Evolutionary conservation across 2,797 vertebrate genomes (phyloP), one percentile per base, ranked within the genome.

Genomic region (Pygocentrus nattereri): DNA sequence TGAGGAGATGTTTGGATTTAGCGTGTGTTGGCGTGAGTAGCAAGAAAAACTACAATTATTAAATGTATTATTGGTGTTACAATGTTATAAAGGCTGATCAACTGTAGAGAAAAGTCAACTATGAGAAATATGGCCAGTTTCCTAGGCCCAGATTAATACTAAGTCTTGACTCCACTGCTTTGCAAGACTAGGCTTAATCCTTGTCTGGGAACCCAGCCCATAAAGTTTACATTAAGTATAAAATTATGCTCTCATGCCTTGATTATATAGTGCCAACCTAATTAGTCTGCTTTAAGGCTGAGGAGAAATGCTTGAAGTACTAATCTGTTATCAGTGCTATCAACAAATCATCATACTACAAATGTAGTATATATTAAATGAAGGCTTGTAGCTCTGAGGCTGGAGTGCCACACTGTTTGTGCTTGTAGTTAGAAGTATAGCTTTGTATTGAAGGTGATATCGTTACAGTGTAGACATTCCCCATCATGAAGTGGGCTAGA

Each of bases 191-290:
- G 41, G 11, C n/a, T n/a, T n/a, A n/a, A n/a, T n/a, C n/a, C n/a
- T n/a, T n/a, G n/a, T n/a, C n/a, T n/a, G n/a, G n/a, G n/a, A n/a
- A n/a, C n/a, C n/a, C n/a, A 85, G 75, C 0, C 1, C 72, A 47
- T 81, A 73, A 88, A 87, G 85, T 89, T 92, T 89, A 90, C 82
- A 91, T 85, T 86, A 85, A 80, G 80, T 85, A 86, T 68, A 76
- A 19, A 78, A 79, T 58, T 18, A 54, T 21, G 18, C 19, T 61
- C 56, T 62, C 2, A 49, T 73, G 74, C 34, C 44, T 79, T 65
- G 74, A 70, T n/a, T n/a, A n/a, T 27, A 70, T 87, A 85, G 85
- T 89, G 88, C 79, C 85, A 87, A 85, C 78, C 76, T 64, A 65
- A 61, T 84, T 86, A 23, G 78, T 82, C 78, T 84, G 76, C 74